phyloP scores from a whole-genome alignment of 2,888 invertebrate genomes.

The Oligia fasciuncula region DNA sequence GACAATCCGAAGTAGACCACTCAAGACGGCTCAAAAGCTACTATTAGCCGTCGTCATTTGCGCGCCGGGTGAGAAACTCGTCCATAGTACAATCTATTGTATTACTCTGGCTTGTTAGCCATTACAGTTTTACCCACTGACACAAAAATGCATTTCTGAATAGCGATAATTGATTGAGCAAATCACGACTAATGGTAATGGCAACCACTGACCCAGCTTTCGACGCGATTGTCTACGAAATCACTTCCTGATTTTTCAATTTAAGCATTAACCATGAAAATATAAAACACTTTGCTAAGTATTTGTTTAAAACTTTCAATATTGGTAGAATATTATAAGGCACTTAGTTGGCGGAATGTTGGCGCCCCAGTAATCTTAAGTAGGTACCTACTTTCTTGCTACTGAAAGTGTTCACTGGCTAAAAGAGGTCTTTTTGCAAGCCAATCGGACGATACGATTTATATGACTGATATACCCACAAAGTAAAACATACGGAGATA shows the following conservation, averaged over 20 bases:
- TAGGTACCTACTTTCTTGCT: conserved; percentile 46
- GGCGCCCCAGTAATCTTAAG: conserved; percentile 61
- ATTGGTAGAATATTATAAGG: conserved; percentile 52
- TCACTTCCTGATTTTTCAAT: conserved; percentile 70
- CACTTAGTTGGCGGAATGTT: conserved; percentile 48
- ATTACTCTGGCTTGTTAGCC: conserved; percentile 50
- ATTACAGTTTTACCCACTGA: conserved; percentile 70
- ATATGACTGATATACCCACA: conserved; percentile 50
- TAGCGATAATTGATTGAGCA: conserved; percentile 72
- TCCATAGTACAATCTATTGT: conserved; percentile 56
- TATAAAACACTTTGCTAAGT: conserved; percentile 51
- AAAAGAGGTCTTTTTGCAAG: conserved; percentile 37
- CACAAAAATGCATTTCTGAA: conserved; percentile 69
- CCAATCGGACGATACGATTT: conserved; percentile 43
- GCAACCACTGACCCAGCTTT: conserved; percentile 69
- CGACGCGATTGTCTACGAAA: conserved; percentile 71
- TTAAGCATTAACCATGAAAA: conserved; percentile 66
- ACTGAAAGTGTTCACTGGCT: conserved; percentile 53
- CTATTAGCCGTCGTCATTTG: conserved; percentile 59
- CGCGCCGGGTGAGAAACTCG: conserved; percentile 60
- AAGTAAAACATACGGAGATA: not conserved
- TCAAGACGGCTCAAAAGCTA: conserved; percentile 51
- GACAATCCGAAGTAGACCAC: conserved; percentile 50
- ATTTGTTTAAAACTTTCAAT: conserved; percentile 62
- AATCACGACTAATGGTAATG: conserved; percentile 66